These are phyloP conservation scores for Linepithema humile DNA, from an alignment of 1,140 invertebrate species.

Conservation along the genomic window DNA sequence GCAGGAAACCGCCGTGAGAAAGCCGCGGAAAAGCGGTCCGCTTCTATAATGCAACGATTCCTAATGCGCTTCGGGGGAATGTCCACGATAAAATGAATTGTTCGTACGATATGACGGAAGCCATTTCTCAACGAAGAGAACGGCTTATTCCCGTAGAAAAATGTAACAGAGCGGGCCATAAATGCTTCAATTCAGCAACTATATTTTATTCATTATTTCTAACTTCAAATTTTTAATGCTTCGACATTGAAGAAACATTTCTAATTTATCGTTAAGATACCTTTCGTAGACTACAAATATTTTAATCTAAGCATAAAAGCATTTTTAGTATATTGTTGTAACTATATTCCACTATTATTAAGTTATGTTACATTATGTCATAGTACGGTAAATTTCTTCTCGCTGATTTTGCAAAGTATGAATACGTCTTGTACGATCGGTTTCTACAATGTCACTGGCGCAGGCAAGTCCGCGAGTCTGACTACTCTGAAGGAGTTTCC, in stretches of 20 bases:
- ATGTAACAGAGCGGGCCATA: not conserved
- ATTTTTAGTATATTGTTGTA: no score
- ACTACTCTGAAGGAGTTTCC: slow-evolving; percentile 37
- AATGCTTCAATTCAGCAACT: not conserved
- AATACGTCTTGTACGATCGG: not conserved
- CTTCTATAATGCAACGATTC: slow-evolving; percentile 36
- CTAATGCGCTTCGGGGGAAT: slow-evolving; percentile 9
- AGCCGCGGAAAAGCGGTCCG: slow-evolving; percentile 26
- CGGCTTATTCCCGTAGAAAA: not conserved
- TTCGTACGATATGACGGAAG: not conserved
- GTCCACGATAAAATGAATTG: not conserved
- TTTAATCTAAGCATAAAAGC: no score
- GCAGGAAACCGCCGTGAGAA: slow-evolving; percentile 25
- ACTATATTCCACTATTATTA: no score
- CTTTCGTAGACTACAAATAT: no score
- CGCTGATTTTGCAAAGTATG: not conserved
- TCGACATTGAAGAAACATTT: no score
- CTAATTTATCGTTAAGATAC: no score
- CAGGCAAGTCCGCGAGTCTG: slow-evolving; percentile 31
- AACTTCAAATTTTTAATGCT: not conserved
- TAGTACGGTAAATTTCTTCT: not conserved
- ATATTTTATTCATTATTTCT: not conserved
- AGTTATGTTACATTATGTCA: no score
- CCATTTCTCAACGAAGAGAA: not conserved
- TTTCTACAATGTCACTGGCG: not conserved